Conservation (phyloP, 2,888 invertebrate species). For the Orthonevra nobilis region DNA sequence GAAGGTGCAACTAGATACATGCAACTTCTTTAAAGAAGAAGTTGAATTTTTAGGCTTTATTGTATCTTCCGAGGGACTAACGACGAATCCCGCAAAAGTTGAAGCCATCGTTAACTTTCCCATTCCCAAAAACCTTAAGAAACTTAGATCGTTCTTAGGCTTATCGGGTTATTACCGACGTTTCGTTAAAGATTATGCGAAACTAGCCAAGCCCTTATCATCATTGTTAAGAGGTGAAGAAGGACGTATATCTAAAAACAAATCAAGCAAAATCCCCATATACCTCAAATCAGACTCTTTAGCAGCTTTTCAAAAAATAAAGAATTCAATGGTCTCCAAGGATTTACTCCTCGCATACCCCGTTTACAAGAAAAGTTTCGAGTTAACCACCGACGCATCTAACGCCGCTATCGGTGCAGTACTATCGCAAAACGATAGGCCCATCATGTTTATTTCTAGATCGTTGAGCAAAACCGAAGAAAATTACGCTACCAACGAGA, state of each 20-base stretch:
- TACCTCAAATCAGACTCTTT: background rate
- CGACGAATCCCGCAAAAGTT: slow-evolving; percentile 39
- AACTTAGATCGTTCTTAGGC: slow-evolving; percentile 28
- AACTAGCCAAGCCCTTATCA: slow-evolving; percentile 25
- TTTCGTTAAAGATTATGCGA: slow-evolving; percentile 30
- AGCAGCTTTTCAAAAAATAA: no score
- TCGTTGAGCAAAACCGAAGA: slow-evolving; percentile 11
- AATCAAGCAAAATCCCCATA: slow-evolving; percentile 12
- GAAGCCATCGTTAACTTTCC: slow-evolving; percentile 38
- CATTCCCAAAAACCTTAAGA: slow-evolving; percentile 13
- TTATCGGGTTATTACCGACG: slow-evolving; percentile 35
- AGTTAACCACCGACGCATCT: slow-evolving; percentile 50
- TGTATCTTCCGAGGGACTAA: slow-evolving; percentile 30
- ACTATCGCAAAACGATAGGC: slow-evolving; percentile 9
- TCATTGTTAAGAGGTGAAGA: slow-evolving; percentile 30
- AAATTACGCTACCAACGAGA: slow-evolving; percentile 11
- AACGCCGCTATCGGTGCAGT: slow-evolving; percentile 31
- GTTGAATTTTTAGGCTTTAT: slow-evolving; percentile 18
- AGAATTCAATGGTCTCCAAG: no score
- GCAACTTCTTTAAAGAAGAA: slow-evolving; percentile 31
- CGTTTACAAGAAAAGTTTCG: slow-evolving; percentile 14
- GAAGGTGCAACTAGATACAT: no score
- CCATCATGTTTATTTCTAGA: slow-evolving; percentile 39
- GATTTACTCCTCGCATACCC: slow-evolving; percentile 13
- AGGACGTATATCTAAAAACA: slow-evolving; percentile 24